A percentile compares a stretch with the other conserved stretches of the same genome.
phyloP scores from a whole-genome alignment of 2,797 vertebrate genomes.

The Ptychadena robeensis region DNA sequence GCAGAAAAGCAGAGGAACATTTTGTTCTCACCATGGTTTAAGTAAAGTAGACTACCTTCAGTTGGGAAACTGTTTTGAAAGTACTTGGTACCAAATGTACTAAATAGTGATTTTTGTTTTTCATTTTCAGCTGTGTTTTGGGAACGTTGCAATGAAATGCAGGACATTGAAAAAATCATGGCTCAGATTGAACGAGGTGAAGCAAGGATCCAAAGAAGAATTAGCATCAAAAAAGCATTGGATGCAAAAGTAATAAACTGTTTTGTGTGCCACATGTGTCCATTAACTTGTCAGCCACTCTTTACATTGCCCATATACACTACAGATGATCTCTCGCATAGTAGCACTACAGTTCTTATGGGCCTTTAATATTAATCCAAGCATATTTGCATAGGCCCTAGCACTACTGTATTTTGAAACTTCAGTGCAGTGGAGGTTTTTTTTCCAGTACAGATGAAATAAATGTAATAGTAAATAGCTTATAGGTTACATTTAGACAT shows the following conservation, averaged over 20 bases:
- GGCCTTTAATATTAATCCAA: too few relatives aligned
- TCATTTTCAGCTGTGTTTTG: slow-evolving; percentile 84
- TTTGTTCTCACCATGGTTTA: neutral
- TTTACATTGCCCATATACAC: neutral
- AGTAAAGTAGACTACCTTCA: neutral
- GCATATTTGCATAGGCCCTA: too few relatives aligned
- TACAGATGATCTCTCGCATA: neutral
- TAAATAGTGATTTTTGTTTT: slow-evolving; percentile 7
- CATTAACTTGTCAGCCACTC: neutral
- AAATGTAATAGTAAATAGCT: too few relatives aligned
- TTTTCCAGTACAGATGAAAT: too few relatives aligned
- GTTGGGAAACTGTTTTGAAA: neutral
- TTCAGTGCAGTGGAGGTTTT: too few relatives aligned
- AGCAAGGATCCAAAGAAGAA: slow-evolving; percentile 85
- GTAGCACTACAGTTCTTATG: too few relatives aligned
- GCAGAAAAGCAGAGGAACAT: neutral
- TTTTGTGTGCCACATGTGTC: neutral
- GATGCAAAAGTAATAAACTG: slow-evolving; percentile 81
- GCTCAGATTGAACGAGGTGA: slow-evolving; percentile 88
- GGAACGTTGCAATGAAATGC: slow-evolving; percentile 88
- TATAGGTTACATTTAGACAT: too few relatives aligned
- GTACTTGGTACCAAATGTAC: neutral
- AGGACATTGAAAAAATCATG: slow-evolving; percentile 89
- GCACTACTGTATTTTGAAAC: too few relatives aligned
- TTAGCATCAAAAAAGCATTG: slow-evolving; percentile 88